Evolutionary conservation across 2,113 vertebrate genomes (phyloP), one percentile per base, ranked within the genome.

Genomic region (Coryphaenoides rupestris): DNA sequence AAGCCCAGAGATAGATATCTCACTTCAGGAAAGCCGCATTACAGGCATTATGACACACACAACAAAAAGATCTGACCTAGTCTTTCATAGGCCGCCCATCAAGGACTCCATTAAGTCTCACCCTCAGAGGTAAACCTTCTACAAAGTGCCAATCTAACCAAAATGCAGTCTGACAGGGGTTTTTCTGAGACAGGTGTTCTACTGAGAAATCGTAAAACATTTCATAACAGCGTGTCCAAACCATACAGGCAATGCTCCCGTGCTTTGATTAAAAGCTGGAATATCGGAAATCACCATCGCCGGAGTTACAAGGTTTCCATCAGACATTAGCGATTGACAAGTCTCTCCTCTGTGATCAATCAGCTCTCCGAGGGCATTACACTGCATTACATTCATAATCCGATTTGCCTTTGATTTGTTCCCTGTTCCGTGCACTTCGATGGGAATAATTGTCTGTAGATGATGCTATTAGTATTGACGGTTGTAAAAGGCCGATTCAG

Each of bases 391-490:
- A 87, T 87, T 88, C 84, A 88, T 87, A 90, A 91, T 89, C 88
- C 82, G 79, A 86, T 90, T 89, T 88, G 82, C 72, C 81, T 91
- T 87, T 89, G 89, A 91, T 89, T 89, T 88, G 89, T 89, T 85
- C 82, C 74, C 81, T 90, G 85, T 86, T 89, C 81, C 76, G 81
- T 85, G 81, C 60, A 61, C 81, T 87, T 87, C 83, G 86, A 88
- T 83, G 85, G 88, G 87, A 88, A 89, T 86, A 87, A 88, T 89
- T 87, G 83, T 87, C 87, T 86, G 84, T 78, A 84, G 84, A 89
- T 83, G 84, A 91, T 89, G 86, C 85, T 87, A 89, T 91, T 86
- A 90, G 84, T 87, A 91, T 91, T 88, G 90, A 91, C 84, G 85
- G 77, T 83, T 85, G 82, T 82, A 81, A 84, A 83, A 86, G 81